These are phyloP conservation scores for Reticulitermes lucifugus DNA, from an alignment of 2,888 invertebrate genomes.

Conservation along the genomic window DNA sequence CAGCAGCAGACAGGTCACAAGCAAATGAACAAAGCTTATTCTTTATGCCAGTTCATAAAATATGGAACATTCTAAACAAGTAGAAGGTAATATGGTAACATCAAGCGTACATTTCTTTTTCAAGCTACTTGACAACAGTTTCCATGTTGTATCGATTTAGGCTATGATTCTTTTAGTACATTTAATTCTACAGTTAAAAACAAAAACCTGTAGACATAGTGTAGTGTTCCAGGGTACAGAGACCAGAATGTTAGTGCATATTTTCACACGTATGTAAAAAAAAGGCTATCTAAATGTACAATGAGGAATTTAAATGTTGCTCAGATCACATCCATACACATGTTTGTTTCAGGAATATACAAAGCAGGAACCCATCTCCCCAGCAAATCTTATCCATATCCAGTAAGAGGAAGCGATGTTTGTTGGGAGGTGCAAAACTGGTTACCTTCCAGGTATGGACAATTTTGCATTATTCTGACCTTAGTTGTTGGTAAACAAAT, in stretches of 20 bases:
- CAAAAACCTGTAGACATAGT: too few species aligned
- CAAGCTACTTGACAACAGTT: background rate
- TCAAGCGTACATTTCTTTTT: background rate
- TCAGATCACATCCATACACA: too few species aligned
- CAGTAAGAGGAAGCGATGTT: too few species aligned
- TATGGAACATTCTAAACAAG: background rate
- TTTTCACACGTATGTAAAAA: background rate
- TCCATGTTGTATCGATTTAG: background rate
- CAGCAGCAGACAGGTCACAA: background rate
- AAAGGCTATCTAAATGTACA: background rate
- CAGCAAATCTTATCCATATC: too few species aligned
- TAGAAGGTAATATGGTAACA: background rate
- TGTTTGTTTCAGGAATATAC: too few species aligned
- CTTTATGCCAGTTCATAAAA: constrained; percentile 1
- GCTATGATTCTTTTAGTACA: background rate
- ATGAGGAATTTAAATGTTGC: too few species aligned
- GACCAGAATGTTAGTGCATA: background rate
- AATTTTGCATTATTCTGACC: too few species aligned
- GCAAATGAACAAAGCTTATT: background rate
- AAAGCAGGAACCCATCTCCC: too few species aligned
- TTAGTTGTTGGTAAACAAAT: too few species aligned
- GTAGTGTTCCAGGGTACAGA: background rate
- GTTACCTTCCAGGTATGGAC: too few species aligned
- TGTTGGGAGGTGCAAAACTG: too few species aligned
- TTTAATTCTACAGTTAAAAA: too few species aligned